These are phyloP conservation scores for Pentalonia nigronervosa DNA, from an alignment of 1,140 invertebrate genomes.

Conservation along the genomic window DNA sequence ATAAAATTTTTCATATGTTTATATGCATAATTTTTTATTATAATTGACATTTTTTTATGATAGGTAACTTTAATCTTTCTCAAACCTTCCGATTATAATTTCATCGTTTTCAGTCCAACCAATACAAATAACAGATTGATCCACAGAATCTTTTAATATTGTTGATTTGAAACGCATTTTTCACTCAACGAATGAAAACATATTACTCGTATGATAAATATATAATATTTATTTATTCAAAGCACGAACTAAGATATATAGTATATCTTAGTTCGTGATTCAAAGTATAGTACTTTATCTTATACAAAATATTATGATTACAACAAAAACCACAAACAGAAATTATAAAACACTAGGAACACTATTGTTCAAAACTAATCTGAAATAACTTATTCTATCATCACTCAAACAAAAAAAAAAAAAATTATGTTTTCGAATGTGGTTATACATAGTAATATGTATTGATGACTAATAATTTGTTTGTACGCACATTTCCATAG, in stretches of 20 bases:
- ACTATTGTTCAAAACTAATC: background rate
- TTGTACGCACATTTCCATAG: background rate
- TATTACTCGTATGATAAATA: background rate
- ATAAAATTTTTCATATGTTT: no score
- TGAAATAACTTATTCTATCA: background rate
- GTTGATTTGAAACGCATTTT: constrained; percentile 56
- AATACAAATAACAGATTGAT: constrained; percentile 19
- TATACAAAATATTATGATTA: background rate
- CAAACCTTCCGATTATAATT: constrained; percentile 47
- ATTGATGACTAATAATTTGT: constrained; percentile 30
- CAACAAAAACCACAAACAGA: background rate
- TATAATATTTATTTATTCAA: no score
- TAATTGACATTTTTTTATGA: background rate
- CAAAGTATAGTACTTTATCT: background rate
- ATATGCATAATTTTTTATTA: background rate
- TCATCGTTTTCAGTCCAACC: constrained; percentile 49
- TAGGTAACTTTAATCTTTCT: background rate
- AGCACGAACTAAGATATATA: no score
- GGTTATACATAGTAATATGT: background rate
- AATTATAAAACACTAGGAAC: background rate
- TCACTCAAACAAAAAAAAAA: background rate
- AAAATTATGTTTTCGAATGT: background rate
- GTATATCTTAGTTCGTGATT: no score
- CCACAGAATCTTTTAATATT: background rate
- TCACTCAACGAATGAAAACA: background rate